Evolutionary conservation across 2,113 vertebrate species (phyloP), one percentile per base, ranked within the genome.

Genomic region (Pelecanoides urinatrix): DNA sequence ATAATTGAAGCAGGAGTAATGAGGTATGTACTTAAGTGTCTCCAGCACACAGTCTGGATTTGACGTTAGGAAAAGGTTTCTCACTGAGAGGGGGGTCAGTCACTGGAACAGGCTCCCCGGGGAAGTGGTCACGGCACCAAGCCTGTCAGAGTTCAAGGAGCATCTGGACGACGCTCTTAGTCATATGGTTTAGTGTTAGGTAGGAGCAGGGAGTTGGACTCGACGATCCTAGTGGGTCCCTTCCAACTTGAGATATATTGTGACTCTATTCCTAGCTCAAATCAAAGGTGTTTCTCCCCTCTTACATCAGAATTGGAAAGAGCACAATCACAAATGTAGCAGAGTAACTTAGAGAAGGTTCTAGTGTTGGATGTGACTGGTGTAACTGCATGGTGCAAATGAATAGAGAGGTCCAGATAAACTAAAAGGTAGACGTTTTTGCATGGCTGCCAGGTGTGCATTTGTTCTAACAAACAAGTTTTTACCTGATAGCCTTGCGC

Each of bases 41-140:
- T 44, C 16, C 80, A 42, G 29, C 25, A 56, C 23, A 2, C 29
- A 5, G 61, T 18, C 61, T 4, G 2, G 13, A 19, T 8, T 67
- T 29, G 22, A 13, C 5, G 3, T 16, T 25, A 29, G 38, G 68
- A 45, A 55, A 77, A 77, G n/a, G 16, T 50, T 58, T 29, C 22
- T 53, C 9, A 3, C 3, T 8, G 30, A 42, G 52, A 62, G 12
- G 22, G 40, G 1, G 1, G 14, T 20, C 3, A 0, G 30, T n/a
- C 47, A 13, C 45, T 61, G 55, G 40, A 52, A 20, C 4, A 29
- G 56, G 13, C 7, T 74, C 25, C 11, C 10, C 10, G 16, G 32
- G 16, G 27, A 62, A 40, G 16, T 0, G 1, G 7, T 40, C 55
- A 14, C 0, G 8, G 22, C 40, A 52, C 13, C 19, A n/a, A 65